These are phyloP conservation scores for Melanaphis sacchari DNA, from an alignment of 1,140 invertebrate species.

Conservation along the genomic window DNA sequence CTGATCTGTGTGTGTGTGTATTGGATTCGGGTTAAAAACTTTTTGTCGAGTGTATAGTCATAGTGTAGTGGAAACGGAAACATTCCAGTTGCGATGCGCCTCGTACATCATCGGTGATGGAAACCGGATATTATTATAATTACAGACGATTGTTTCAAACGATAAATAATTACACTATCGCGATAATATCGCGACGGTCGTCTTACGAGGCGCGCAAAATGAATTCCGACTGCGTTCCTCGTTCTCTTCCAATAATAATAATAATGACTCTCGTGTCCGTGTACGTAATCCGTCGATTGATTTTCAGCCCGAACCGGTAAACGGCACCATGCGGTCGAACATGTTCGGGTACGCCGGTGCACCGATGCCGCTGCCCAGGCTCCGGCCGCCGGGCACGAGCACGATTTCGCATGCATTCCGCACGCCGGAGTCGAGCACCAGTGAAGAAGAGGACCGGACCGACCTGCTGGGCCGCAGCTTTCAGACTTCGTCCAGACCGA, in stretches of 20 bases:
- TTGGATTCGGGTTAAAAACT: not conserved
- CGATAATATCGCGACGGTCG: too few relatives aligned
- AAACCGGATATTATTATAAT: not conserved
- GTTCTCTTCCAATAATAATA: not conserved
- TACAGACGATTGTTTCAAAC: not conserved
- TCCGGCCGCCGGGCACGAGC: conserved; percentile 63
- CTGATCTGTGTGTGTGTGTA: not conserved
- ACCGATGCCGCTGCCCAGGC: conserved; percentile 75
- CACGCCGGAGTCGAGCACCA: conserved; percentile 70
- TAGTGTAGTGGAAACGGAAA: not conserved
- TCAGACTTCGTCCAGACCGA: conserved; percentile 79
- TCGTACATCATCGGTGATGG: not conserved
- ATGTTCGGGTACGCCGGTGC: conserved; percentile 75
- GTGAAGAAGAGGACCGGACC: conserved; percentile 74
- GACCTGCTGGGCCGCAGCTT: conserved; percentile 74
- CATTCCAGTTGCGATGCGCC: not conserved
- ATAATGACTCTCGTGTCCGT: not conserved
- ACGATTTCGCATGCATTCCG: conserved; percentile 60
- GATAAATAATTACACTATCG: not conserved
- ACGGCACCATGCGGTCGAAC: conserved; percentile 75
- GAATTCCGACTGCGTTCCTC: not conserved
- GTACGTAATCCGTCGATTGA: not conserved
- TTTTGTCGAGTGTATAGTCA: not conserved
- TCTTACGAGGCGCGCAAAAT: not conserved
- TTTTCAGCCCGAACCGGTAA: conserved; percentile 71